phyloP scores from a whole-genome alignment of 1,140 invertebrate genomes.

The Drosophila chauvacae region DNA sequence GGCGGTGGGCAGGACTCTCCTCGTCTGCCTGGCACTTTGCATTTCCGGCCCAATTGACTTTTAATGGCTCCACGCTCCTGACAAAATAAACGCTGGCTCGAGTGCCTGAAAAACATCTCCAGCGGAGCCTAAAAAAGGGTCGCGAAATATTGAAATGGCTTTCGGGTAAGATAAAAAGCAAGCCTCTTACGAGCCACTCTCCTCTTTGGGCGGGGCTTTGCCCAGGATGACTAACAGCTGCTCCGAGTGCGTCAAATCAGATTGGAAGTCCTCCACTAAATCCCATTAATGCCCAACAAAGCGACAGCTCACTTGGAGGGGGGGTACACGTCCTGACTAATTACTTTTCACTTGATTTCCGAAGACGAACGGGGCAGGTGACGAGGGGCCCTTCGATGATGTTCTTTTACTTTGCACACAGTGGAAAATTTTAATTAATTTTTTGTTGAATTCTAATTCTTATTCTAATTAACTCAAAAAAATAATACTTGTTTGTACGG shows the following conservation, averaged over 20 bases:
- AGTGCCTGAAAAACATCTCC: slow-evolving; percentile 25
- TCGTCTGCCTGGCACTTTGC: slow-evolving; percentile 49
- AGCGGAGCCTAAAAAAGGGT: slow-evolving; percentile 33
- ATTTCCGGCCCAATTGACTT: slow-evolving; percentile 70
- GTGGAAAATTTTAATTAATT: slow-evolving; percentile 1
- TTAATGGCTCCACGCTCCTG: slow-evolving; percentile 69
- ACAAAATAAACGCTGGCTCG: slow-evolving; percentile 54
- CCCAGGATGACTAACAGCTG: slow-evolving; percentile 4
- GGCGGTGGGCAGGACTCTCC: slow-evolving; percentile 1
- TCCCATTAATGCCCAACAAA: slow-evolving; percentile 54
- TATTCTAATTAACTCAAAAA: background rate
- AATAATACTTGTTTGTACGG: background rate
- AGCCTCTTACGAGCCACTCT: slow-evolving; percentile 29
- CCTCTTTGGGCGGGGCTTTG: background rate
- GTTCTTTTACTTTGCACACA: background rate
- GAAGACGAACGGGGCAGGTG: slow-evolving; percentile 11
- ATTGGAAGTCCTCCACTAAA: slow-evolving; percentile 29
- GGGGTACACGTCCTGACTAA: slow-evolving; percentile 45
- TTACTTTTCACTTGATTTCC: slow-evolving; percentile 49
- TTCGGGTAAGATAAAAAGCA: slow-evolving; percentile 32
- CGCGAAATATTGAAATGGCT: slow-evolving; percentile 60
- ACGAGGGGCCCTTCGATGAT: background rate
- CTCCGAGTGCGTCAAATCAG: slow-evolving; percentile 7
- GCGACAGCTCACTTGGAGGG: slow-evolving; percentile 15
- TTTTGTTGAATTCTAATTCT: background rate